Evolutionary conservation across 2,888 invertebrate genomes (phyloP), one percentile per base, ranked within the genome.

Genomic region (Diarsia rubi): DNA sequence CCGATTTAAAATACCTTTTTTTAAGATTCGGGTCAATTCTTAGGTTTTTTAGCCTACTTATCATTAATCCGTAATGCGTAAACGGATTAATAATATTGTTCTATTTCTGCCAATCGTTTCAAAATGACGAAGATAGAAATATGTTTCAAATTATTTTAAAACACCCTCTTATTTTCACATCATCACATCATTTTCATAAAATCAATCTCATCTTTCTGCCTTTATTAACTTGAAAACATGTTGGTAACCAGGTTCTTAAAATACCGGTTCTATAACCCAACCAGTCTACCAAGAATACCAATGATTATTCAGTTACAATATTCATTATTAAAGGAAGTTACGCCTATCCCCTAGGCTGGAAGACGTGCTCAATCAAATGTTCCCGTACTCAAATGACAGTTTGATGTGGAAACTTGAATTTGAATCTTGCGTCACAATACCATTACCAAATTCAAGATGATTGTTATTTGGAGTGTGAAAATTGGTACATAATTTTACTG

Each of bases 341-440:
- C 57, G 67, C 45, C 78, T 12, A 45, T 65, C 65, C 57, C 69
- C 49, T 14, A 19, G 63, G 27, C 12, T 62, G 31, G n/a, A 52
- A 65, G 57, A 45, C 64, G 80, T 83, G 70, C 81, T 81, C 75
- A 75, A 83, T 81, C 84, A 81, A 81, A 83, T 47, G 68, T 66
- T 31, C 21, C 52, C 74, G 59, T 49, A 21, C 64, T 79, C 57
- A 57, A 62, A 75, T 45, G 84, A 83, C 84, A 81, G 80, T 83
- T 81, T 81, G 68, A 81, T 81, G 75, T 66, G 81, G 75, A 81
- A 81, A 81, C 80, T 81, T 81, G 69, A 59, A 81, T 81, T 83
- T 67, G 75, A 80, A 71, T 65, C 75, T 74, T 24, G 54, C 80
- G 49, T 71, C 42, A 83, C 81, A 81, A 74, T 83, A 59, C 45